Percentiles rank a stretch among this genome's conserved stretches.
phyloP scores from a whole-genome alignment of 2,113 vertebrate species.

The Mus pahari region DNA sequence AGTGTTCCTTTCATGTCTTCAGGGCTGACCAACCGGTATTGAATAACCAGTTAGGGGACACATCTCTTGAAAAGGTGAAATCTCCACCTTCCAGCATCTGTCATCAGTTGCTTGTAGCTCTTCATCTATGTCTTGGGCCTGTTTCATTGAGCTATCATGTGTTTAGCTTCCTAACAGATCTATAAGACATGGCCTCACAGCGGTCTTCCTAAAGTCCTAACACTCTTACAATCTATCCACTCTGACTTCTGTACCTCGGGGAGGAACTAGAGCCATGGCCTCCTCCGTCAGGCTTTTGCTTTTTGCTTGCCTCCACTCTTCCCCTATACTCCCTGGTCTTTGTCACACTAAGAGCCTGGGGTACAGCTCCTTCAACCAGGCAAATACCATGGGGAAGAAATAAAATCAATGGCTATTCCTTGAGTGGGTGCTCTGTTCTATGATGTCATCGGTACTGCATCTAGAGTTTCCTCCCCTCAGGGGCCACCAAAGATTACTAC shows the following conservation, averaged over 20 bases:
- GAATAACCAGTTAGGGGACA: not conserved
- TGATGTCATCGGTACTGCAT: not conserved
- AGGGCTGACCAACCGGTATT: not conserved
- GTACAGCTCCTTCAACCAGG: not conserved
- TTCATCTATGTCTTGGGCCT: not conserved
- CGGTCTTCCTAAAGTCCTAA: not conserved
- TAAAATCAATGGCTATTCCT: not conserved
- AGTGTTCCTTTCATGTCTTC: not conserved
- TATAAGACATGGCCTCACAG: not conserved
- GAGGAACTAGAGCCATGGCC: not conserved
- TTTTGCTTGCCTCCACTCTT: not conserved
- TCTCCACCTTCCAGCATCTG: not conserved
- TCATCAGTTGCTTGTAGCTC: not conserved
- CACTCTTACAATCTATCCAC: not conserved
- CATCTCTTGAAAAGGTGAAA: not conserved
- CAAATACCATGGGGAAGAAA: not conserved
- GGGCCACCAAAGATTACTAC: not conserved
- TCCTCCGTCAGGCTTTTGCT: not conserved
- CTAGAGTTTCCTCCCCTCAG: not conserved
- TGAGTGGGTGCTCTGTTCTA: not conserved
- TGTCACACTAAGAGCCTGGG: not conserved
- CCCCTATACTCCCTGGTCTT: not conserved
- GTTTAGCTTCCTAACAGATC: not conserved
- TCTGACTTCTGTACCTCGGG: too few species aligned
- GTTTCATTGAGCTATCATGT: not conserved